Evolutionary conservation across 2,113 vertebrate species (phyloP), one percentile per base, ranked within the genome.

Genomic region (Raphicerus campestris): DNA sequence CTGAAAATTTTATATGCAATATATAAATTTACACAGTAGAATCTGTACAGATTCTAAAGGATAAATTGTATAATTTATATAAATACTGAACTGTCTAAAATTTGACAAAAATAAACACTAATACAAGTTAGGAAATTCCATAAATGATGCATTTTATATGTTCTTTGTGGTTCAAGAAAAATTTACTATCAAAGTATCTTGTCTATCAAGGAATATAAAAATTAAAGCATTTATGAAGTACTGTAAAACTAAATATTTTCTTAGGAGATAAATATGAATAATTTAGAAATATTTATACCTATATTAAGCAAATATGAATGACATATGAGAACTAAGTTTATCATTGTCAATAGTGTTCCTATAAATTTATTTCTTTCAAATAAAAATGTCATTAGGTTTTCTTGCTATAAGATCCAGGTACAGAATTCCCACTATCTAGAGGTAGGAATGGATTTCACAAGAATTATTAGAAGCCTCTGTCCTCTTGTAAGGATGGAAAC

Each of bases 171-270:
- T 93, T 97, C 58, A 84, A 92, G 26, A 95, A 92, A 86, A 93
- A 92, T 24, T 87, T 91, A 20, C 45, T 82, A 70, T 83, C 66
- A 87, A 90, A 91, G n/a, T 90, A 42, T 82, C 87, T 73, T 93
- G 10, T 42, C 77, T 87, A 61, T 49, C 80, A 82, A 82, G n/a
- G 95, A 93, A 60, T 42, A 92, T 47, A 83, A 93, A 91, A 53
- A 70, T 82, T 96, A 93, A 96, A 82, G 95, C 84, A 96, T 81
- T 94, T 61, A 95, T 78, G 61, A 96, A 94, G 55, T 96, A 0
- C 1, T 39, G 93, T 78, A 82, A 97, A 82, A 89, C 17, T 88
- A 94, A 91, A 94, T 92, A 35, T 88, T 96, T 96, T 75, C 86
- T 90, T 89, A 84, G 4, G 24, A 10, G 16, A 83, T 94, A 95